Percentiles rank a stretch among this genome's conserved stretches.
These are phyloP conservation scores for Parapsyche elsis DNA, from an alignment of 1,140 invertebrate genomes.

Conservation along the genomic window DNA sequence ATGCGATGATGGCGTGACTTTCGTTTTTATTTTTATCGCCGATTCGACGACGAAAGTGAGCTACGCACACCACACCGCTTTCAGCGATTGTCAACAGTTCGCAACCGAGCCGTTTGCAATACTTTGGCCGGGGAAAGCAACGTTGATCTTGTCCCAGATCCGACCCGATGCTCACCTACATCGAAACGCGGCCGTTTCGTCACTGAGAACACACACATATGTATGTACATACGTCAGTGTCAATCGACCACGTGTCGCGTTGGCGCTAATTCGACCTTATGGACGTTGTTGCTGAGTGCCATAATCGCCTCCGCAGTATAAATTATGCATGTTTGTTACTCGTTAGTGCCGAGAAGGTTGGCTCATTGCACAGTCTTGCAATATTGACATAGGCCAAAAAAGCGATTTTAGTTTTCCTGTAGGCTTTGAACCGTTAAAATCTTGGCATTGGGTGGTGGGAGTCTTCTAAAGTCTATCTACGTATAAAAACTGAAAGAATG, in stretches of 20 bases:
- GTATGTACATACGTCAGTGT: neutral
- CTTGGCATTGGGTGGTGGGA: too few species aligned
- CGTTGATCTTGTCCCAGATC: conserved; percentile 43
- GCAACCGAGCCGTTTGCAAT: too few species aligned
- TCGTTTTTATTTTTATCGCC: neutral
- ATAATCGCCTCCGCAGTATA: too few species aligned
- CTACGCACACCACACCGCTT: neutral
- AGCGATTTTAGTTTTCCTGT: too few species aligned
- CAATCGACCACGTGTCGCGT: neutral
- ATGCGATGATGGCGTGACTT: neutral
- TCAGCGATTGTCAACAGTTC: neutral
- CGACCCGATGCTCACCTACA: conserved; percentile 28
- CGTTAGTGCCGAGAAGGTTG: too few species aligned
- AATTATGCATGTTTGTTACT: too few species aligned
- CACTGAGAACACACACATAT: neutral
- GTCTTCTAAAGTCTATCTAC: too few species aligned
- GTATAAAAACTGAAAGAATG: too few species aligned
- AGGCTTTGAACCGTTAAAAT: too few species aligned
- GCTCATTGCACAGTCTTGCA: too few species aligned
- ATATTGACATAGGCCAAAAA: too few species aligned
- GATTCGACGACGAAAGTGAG: neutral
- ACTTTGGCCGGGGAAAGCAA: conserved; percentile 13
- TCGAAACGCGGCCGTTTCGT: conserved; percentile 25
- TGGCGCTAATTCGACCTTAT: neutral
- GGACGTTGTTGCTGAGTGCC: too few species aligned